Conservation (phyloP, 2,797 vertebrate genomes). For the Helicolenus hilgendorfi region DNA sequence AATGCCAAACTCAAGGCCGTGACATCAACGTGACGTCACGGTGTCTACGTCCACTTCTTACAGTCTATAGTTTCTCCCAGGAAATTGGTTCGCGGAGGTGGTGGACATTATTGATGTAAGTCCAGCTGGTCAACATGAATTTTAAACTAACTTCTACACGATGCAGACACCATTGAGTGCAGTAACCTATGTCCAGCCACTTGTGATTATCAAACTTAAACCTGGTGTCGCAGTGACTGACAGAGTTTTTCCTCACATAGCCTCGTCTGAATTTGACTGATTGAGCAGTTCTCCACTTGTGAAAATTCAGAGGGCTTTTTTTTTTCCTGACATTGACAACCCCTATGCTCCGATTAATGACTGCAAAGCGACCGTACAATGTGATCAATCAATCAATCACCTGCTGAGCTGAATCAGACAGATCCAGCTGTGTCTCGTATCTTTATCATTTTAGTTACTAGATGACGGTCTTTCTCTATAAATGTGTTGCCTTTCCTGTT, state of each 20-base stretch:
- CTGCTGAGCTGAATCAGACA: not conserved
- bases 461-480: not conserved
- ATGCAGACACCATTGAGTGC: not conserved
- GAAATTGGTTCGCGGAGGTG: not conserved
- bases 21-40: too few species aligned
- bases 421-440: not conserved
- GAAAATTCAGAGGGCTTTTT: not conserved
- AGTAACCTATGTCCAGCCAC: too few species aligned
- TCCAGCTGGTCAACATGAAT: not conserved
- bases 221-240: too few species aligned
- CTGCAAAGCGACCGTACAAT: not conserved
- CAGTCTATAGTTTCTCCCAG: not conserved
- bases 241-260: not conserved
- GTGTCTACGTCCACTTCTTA: too few species aligned
- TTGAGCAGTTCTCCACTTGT: not conserved
- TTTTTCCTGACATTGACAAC: not conserved
- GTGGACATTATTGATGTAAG: not conserved
- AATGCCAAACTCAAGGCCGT: too few species aligned
- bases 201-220: not conserved
- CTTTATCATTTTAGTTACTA: not conserved
- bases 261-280: not conserved
- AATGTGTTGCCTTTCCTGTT: not conserved
- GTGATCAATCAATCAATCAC: not conserved
- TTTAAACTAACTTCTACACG: not conserved
- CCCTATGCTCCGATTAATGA: not conserved